Conservation (phyloP, 1,140 invertebrate genomes). For the Ceratosolen solmsi region DNA sequence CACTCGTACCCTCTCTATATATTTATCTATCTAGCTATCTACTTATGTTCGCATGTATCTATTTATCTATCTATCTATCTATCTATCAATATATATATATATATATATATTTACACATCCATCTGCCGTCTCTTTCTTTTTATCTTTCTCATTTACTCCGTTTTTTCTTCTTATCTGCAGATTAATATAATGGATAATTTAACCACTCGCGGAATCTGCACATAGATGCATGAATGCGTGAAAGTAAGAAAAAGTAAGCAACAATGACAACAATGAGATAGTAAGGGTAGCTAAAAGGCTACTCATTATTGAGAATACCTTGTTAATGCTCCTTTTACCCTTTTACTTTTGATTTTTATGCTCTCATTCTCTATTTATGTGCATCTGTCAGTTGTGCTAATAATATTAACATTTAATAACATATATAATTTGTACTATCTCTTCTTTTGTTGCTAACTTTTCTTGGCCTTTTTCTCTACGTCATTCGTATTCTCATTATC, state of each 20-base stretch:
- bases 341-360: no score
- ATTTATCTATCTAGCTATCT: background rate
- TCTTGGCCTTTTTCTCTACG: no score
- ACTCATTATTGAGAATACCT: constrained; percentile 69
- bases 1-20: no score
- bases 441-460: no score
- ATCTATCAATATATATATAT: no score
- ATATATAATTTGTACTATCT: no score
- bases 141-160: constrained; percentile 36
- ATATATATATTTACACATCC: no score
- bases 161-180: no score
- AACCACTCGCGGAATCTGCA: constrained; percentile 65
- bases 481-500: no score
- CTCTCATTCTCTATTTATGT: no score
- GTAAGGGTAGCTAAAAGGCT: constrained; percentile 70
- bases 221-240: constrained; percentile 19
- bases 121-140: constrained; percentile 33
- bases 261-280: constrained; percentile 71
- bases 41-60: background rate
- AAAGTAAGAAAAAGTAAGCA: constrained; percentile 53
- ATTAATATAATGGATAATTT: constrained; percentile 38
- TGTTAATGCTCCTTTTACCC: constrained; percentile 65
- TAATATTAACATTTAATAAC: no score
- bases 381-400: no score
- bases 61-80: constrained; percentile 22